Evolutionary conservation across 2,888 invertebrate genomes (phyloP), one percentile per base, ranked within the genome.

Genomic region (Trachelus tabidus): DNA sequence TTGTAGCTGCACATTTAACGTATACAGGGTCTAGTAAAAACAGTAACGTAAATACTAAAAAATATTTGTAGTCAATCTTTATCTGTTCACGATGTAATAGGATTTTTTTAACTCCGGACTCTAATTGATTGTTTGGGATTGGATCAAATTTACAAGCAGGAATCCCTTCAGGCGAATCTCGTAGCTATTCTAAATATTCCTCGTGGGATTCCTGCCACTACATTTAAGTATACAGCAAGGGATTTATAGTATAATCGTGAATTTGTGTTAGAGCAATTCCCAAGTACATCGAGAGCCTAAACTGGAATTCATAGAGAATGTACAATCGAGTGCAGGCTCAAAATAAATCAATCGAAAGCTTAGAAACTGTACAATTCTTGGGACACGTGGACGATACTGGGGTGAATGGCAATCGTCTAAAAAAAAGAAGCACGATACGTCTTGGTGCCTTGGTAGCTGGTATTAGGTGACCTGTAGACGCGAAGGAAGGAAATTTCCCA

Each of bases 401-500:
- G 23, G 2, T 56, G 56, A 56, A 56, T 23, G 23, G 23, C 56
- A 23, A 56, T 23, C 23, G 23, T 9, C 2, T 56, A 23, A 56
- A 56, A 23, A 40, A 1, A 11, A n/a, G n/a, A 56, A 56, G 56
- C 23, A 56, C 23, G 23, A 56, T 56, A 56, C 56, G 23, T 56
- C 56, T 2, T 56, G 23, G 0, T 9, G 56, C 56, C 1, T 23
- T 56, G 56, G 23, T 56, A 56, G 56, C 9, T 56, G 23, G 56
- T 56, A 23, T 56, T 56, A 56, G 56, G 56, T 56, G 23, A 56
- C 56, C 56, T 23, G 15, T 56, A 9, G 56, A 56, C 23, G 23
- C 2, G 56, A 15, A 56, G 23, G 40, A 85, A 87, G 85, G 85
- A 84, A 84, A 87, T 87, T 83, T 80, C 76, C 76, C 74, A 79